A percentile compares a stretch with the other conserved stretches of the same genome.
Conservation (phyloP, 2,888 invertebrate genomes). For the Neoascia interrupta region DNA sequence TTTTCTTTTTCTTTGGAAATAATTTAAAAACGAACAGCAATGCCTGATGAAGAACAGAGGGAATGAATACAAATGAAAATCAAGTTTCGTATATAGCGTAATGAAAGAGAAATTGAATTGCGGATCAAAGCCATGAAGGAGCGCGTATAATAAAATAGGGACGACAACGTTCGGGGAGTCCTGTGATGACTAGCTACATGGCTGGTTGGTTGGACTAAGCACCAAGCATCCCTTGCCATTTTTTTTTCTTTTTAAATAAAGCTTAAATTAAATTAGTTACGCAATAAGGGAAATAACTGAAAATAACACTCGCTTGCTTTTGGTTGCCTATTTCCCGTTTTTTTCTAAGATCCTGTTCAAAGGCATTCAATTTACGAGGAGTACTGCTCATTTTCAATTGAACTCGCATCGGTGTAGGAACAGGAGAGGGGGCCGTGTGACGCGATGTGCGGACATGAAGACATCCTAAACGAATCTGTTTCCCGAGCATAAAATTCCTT, state of each 20-base stretch:
- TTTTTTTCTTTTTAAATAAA: constrained; percentile 1
- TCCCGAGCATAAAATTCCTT: constrained; percentile 24
- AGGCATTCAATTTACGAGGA: constrained; percentile 27
- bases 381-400: constrained; percentile 34
- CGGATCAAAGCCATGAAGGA: constrained; percentile 37
- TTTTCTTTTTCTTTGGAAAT: background rate
- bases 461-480: constrained; percentile 4
- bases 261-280: constrained; percentile 54
- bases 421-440: background rate
- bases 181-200: constrained; percentile 8
- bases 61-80: constrained; percentile 22
- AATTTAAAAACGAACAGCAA: background rate
- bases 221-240: background rate
- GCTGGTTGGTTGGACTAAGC: background rate
- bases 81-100: constrained; percentile 26
- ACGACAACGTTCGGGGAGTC: no score
- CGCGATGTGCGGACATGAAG: background rate
- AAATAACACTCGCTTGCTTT: constrained; percentile 14
- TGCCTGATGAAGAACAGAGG: background rate
- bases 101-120: constrained; percentile 51
- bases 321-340: no score
- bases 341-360: background rate
- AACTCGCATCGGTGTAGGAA: constrained; percentile 10
- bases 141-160: no score
- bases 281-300: constrained; percentile 5